phyloP scores from a whole-genome alignment of 2,113 vertebrate genomes.

The Seriola rivoliana region DNA sequence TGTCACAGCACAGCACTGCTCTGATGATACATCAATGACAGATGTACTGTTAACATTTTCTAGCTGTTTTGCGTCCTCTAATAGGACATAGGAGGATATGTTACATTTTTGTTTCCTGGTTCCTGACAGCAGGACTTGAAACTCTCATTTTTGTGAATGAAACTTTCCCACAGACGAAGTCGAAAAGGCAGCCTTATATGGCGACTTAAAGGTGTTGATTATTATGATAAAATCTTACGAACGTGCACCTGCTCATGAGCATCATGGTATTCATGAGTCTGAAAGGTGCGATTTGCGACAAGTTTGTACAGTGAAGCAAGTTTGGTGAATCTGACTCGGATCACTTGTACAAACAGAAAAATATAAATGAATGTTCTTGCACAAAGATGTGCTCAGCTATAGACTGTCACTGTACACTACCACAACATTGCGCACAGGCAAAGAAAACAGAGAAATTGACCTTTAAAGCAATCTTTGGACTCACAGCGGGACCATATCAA shows the following conservation, averaged over 20 bases:
- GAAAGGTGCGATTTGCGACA: not conserved
- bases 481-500: no score
- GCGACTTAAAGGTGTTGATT: not conserved
- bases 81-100: not conserved
- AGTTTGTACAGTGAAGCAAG: not conserved
- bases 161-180: not conserved
- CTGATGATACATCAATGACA: not conserved
- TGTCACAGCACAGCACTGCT: not conserved
- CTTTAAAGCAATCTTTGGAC: constrained; percentile 7
- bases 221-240: not conserved
- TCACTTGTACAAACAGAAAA: not conserved
- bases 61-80: not conserved
- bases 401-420: not conserved
- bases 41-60: not conserved
- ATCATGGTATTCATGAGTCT: not conserved
- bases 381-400: constrained; percentile 18
- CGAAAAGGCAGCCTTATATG: not conserved
- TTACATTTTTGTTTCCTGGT: not conserved
- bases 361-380: not conserved
- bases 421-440: not conserved
- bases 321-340: not conserved
- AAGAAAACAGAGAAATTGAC: constrained; percentile 17
- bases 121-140: not conserved
- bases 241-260: not conserved
- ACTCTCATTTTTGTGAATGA: not conserved